Conservation (phyloP, 2,888 invertebrate species). For the Andricus quercusramuli region DNA sequence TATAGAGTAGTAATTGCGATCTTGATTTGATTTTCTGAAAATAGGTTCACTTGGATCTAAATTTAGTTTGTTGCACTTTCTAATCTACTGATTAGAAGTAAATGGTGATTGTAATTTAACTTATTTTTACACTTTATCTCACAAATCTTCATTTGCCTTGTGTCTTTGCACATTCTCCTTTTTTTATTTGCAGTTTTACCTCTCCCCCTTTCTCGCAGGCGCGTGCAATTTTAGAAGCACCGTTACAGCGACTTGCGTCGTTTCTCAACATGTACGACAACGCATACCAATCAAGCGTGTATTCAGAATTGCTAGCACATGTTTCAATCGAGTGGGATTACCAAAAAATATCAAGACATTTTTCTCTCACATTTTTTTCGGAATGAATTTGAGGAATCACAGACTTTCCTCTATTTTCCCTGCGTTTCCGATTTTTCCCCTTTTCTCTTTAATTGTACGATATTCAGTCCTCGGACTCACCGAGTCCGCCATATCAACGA, state of each 20-base stretch:
- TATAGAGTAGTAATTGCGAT: no score
- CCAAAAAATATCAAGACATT: neutral
- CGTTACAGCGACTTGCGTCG: conserved; percentile 55
- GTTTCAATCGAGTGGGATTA: neutral
- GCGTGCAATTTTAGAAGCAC: conserved; percentile 59
- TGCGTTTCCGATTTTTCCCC: no score
- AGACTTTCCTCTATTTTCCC: no score
- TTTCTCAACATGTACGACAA: conserved; percentile 26
- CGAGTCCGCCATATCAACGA: no score
- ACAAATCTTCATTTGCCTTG: conserved; percentile 12
- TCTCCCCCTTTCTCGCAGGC: conserved; percentile 44
- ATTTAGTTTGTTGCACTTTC: neutral
- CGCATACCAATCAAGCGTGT: conserved; percentile 37
- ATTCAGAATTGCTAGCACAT: conserved; percentile 12
- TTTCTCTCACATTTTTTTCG: neutral
- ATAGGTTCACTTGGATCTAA: neutral
- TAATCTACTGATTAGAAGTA: neutral
- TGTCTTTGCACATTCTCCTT: conserved; percentile 43
- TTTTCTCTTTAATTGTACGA: no score
- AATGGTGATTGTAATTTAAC: neutral
- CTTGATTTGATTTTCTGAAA: no score
- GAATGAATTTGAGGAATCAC: no score
- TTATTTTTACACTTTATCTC: conserved; percentile 18
- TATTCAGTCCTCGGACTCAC: no score
- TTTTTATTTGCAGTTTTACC: conserved; percentile 39